Evolutionary conservation across 2,797 vertebrate genomes (phyloP).

Genomic region (Hydrophis major): DNA sequence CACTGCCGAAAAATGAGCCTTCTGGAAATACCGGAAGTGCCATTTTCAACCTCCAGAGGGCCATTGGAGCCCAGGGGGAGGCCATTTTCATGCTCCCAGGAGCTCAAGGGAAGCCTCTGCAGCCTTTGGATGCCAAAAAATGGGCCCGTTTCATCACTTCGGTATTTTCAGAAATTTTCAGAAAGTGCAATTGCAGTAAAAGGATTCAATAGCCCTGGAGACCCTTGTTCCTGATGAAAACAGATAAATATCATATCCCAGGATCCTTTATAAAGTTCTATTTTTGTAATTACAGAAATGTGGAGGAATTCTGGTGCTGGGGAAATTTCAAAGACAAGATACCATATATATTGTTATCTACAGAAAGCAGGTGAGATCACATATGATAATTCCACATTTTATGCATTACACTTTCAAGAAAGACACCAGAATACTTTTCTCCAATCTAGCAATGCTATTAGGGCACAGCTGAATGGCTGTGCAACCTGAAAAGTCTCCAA

Average conservation of each 20-base stretch:
- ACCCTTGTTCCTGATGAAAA: background rate
- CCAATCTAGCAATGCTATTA: background rate
- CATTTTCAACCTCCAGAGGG: too few relatives aligned
- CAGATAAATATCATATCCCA: background rate
- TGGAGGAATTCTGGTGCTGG: background rate
- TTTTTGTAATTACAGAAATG: background rate
- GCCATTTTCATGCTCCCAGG: too few relatives aligned
- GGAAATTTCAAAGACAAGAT: background rate
- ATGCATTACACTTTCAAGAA: background rate
- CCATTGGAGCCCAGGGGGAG: too few relatives aligned
- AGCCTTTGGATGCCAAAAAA: too few relatives aligned
- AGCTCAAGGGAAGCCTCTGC: too few relatives aligned
- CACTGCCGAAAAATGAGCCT: too few relatives aligned
- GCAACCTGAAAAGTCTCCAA: background rate
- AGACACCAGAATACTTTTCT: background rate
- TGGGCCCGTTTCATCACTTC: too few relatives aligned
- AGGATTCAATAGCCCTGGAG: background rate
- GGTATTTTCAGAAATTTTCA: too few relatives aligned
- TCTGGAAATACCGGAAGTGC: too few relatives aligned
- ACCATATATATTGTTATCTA: background rate
- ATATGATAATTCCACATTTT: background rate
- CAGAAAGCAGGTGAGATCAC: background rate
- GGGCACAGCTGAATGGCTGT: background rate
- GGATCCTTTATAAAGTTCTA: background rate
- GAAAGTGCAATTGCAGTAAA: background rate